phyloP scores from a whole-genome alignment of 2,888 invertebrate species.

The Mesorhabditis spiculigera region DNA sequence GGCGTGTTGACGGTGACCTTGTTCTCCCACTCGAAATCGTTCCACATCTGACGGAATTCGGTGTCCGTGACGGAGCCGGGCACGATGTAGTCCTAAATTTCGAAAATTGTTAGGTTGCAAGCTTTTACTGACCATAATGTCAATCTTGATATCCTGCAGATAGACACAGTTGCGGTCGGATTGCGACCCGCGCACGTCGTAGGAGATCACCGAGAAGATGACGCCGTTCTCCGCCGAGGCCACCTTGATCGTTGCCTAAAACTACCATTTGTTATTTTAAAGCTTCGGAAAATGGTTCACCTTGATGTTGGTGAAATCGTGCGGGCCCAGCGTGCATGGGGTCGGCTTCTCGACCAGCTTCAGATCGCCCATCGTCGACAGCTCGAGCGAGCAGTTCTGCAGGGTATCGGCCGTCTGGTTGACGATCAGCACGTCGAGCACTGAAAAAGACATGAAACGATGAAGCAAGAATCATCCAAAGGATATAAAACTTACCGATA shows the following conservation, averaged over 20 bases:
- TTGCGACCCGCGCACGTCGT: conserved; percentile 87
- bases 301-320: conserved; percentile 96
- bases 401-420: conserved; percentile 97
- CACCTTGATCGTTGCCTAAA: conserved; percentile 65
- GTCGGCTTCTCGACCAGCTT: conserved; percentile 96
- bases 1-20: conserved; percentile 90
- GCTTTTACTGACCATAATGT: conserved; percentile 61
- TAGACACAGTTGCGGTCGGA: conserved; percentile 95
- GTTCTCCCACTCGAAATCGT: conserved; percentile 99
- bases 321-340: conserved; percentile 88
- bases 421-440: conserved; percentile 92
- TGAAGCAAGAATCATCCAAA: neutral
- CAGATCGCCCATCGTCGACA: conserved; percentile 85
- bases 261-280: neutral
- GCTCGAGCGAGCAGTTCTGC: conserved; percentile 93
- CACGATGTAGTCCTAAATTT: conserved; percentile 96
- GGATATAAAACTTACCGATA: conserved; percentile 29
- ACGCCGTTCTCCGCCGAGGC: conserved; percentile 99
- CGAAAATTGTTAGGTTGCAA: conserved; percentile 1
- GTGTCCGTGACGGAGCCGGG: conserved; percentile 79
- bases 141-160: conserved; percentile 96
- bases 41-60: conserved; percentile 99
- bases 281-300: conserved; percentile 64
- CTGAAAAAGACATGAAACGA: conserved; percentile 58
- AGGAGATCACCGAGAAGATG: conserved; percentile 98